These are phyloP conservation scores for Drosophila tristis DNA, from an alignment of 1,140 invertebrate species.

Conservation along the genomic window DNA sequence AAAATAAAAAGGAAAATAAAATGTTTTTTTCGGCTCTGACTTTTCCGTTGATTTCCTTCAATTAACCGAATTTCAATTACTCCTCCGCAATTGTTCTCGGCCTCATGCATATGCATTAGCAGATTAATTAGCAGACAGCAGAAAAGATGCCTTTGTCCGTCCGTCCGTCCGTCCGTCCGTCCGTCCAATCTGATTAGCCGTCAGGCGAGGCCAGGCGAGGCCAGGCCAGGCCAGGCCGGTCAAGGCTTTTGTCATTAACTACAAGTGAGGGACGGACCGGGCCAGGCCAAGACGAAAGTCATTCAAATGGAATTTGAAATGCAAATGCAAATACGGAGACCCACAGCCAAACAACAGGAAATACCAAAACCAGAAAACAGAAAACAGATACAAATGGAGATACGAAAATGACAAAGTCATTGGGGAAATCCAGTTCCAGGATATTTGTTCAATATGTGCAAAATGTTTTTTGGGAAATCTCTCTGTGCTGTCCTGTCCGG, in stretches of 20 bases:
- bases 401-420: conserved; percentile 52
- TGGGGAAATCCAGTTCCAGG: conserved; percentile 65
- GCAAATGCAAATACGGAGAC: conserved; percentile 50
- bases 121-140: conserved; percentile 69
- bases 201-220: conserved; percentile 36
- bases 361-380: conserved; percentile 4
- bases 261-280: conserved; percentile 37
- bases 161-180: too few relatives aligned
- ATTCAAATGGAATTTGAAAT: conserved; percentile 70
- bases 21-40: conserved; percentile 24
- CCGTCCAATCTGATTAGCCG: conserved; percentile 15
- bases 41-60: conserved; percentile 51
- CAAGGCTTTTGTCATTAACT: conserved; percentile 63
- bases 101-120: conserved; percentile 61
- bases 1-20: conserved; percentile 61
- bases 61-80: conserved; percentile 70
- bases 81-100: conserved; percentile 25
- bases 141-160: too few relatives aligned
- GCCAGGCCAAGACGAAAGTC: conserved; percentile 38
- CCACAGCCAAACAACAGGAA: neutral
- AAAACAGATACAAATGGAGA: neutral
- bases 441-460: conserved; percentile 55
- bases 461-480: conserved; percentile 18
- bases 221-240: conserved; percentile 41
- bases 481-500: neutral